A percentile compares a stretch with the other conserved stretches of the same genome.
Evolutionary conservation across 2,113 vertebrate species (phyloP).

Genomic region (Vulpes vulpes): DNA sequence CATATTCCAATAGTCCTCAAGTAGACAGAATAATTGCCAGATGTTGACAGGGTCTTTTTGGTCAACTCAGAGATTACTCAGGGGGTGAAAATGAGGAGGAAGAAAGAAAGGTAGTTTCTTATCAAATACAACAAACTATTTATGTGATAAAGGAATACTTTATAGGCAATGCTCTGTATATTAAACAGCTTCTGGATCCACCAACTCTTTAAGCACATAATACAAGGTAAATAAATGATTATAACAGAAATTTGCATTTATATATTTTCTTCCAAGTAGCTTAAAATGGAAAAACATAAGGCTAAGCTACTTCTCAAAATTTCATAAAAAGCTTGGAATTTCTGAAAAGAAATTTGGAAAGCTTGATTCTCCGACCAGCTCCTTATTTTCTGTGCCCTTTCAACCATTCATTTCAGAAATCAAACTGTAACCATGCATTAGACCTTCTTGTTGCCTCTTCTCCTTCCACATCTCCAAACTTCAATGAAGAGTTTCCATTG

Average conservation of each 20-base stretch:
- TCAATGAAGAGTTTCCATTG: neutral
- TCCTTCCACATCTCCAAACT: neutral
- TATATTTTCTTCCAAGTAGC: conserved; percentile 62
- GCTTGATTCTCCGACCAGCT: neutral
- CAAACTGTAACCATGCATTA: neutral
- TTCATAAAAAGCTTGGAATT: conserved; percentile 55
- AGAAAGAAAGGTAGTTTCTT: neutral
- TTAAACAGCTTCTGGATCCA: conserved; percentile 12
- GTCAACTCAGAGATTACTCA: conserved; percentile 25
- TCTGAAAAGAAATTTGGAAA: conserved; percentile 41
- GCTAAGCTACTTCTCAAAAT: conserved; percentile 54
- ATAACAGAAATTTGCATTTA: conserved; percentile 77
- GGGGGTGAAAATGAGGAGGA: neutral
- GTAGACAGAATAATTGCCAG: neutral
- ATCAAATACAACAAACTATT: neutral
- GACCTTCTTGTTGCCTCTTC: neutral
- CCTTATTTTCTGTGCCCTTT: conserved; percentile 12
- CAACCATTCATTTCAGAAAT: conserved; percentile 46
- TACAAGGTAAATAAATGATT: conserved; percentile 57
- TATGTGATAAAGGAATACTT: neutral
- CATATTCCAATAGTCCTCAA: neutral
- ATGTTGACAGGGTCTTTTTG: conserved; percentile 32
- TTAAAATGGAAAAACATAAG: conserved; percentile 56
- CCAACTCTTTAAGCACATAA: conserved; percentile 35
- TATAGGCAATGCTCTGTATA: neutral